These are phyloP conservation scores for Pygoscelis adeliae DNA, from an alignment of 2,113 vertebrate genomes.

Conservation along the genomic window DNA sequence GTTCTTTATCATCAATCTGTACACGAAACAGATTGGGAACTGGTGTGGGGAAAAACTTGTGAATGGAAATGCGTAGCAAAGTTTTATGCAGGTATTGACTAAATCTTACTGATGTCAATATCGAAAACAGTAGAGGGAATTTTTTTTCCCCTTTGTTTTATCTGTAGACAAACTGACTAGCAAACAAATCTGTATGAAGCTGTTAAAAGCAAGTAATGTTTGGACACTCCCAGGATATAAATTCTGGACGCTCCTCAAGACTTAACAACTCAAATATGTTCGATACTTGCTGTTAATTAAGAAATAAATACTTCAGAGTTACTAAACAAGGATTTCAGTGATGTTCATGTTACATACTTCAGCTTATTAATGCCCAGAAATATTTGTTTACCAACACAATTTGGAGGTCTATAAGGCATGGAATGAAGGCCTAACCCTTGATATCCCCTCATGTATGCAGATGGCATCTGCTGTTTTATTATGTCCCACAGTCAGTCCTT, in stretches of 20 bases:
- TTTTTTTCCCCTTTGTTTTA: background rate
- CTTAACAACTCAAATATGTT: background rate
- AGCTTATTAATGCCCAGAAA: background rate
- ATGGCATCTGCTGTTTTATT: background rate
- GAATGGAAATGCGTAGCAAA: background rate
- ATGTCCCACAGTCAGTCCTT: background rate
- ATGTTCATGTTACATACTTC: background rate
- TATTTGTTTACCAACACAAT: background rate
- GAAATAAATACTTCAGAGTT: background rate
- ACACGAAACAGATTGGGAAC: accelerated
- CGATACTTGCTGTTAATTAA: background rate
- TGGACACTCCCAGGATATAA: background rate
- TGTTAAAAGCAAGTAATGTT: background rate
- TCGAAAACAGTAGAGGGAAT: background rate
- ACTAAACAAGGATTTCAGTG: background rate
- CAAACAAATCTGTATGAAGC: background rate
- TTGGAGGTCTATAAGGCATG: background rate
- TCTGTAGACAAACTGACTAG: background rate
- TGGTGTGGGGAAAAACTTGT: background rate
- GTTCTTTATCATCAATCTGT: background rate
- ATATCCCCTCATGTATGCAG: background rate
- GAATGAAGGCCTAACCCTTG: background rate
- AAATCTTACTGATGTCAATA: background rate
- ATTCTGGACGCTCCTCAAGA: background rate
- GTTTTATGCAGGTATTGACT: background rate